phyloP scores from a whole-genome alignment of 2,113 vertebrate species.

The Heterocephalus glaber region DNA sequence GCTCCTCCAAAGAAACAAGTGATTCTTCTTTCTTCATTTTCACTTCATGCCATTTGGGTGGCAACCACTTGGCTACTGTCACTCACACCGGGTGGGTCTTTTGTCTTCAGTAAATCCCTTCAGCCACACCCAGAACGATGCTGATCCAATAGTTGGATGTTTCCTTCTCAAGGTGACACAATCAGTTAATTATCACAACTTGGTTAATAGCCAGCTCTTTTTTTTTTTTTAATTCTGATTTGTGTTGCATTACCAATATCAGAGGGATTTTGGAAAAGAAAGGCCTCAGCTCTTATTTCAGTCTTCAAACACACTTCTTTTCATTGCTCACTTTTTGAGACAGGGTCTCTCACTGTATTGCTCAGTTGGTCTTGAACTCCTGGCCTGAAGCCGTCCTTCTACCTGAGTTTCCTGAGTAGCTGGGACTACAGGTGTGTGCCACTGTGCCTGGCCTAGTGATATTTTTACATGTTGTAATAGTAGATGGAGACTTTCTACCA shows the following conservation, averaged over 20 bases:
- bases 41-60: neutral
- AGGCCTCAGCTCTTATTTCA: neutral
- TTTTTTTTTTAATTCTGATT: neutral
- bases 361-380: neutral
- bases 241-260: neutral
- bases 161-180: neutral
- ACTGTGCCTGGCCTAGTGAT: neutral
- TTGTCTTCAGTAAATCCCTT: neutral
- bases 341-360: neutral
- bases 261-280: slow-evolving; percentile 24
- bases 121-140: neutral
- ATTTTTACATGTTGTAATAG: neutral
- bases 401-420: neutral
- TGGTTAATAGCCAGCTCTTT: neutral
- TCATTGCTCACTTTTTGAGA: neutral
- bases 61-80: neutral
- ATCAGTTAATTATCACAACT: neutral
- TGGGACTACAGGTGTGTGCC: neutral
- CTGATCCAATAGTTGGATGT: neutral
- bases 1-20: neutral
- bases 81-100: neutral
- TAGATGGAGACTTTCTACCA: neutral
- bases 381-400: neutral
- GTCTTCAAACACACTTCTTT: neutral
- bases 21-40: neutral